Evolutionary conservation across 1,140 invertebrate species (phyloP).

Genomic region (Microplitis demolitor): DNA sequence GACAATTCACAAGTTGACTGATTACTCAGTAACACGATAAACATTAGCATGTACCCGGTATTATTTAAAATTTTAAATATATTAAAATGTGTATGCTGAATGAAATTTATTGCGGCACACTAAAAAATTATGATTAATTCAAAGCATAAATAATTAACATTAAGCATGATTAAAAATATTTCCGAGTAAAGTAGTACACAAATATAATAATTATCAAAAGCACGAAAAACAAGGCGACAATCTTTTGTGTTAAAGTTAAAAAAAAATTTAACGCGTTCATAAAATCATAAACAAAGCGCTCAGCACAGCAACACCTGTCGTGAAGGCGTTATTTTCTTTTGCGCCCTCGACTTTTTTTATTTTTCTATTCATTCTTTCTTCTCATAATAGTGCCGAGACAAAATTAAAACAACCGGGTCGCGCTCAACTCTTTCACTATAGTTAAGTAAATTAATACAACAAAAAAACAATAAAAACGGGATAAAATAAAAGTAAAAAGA

Average conservation of each 20-base stretch:
- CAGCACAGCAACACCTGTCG: background rate
- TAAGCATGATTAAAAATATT: background rate
- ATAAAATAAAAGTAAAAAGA: background rate
- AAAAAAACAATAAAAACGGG: no score
- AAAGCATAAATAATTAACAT: no score
- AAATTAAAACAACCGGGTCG: slow-evolving; percentile 7
- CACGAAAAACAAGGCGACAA: background rate
- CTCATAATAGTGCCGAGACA: background rate
- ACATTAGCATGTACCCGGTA: slow-evolving; percentile 12
- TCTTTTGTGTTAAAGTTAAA: background rate
- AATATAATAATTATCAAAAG: background rate
- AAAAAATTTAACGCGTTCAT: background rate
- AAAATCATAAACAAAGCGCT: background rate
- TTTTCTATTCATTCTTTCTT: background rate
- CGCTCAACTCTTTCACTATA: background rate
- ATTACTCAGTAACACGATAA: slow-evolving; percentile 9
- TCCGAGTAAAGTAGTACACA: no score
- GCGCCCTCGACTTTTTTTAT: background rate
- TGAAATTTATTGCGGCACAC: background rate
- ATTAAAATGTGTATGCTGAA: background rate
- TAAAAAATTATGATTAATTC: no score
- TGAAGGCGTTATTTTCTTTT: background rate
- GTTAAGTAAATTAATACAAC: background rate
- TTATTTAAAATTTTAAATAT: slow-evolving; percentile 1
- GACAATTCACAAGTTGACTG: background rate